Evolutionary conservation across 2,113 vertebrate species (phyloP), one percentile per base, ranked within the genome.

Genomic region (Sakesphorus luctuosus): DNA sequence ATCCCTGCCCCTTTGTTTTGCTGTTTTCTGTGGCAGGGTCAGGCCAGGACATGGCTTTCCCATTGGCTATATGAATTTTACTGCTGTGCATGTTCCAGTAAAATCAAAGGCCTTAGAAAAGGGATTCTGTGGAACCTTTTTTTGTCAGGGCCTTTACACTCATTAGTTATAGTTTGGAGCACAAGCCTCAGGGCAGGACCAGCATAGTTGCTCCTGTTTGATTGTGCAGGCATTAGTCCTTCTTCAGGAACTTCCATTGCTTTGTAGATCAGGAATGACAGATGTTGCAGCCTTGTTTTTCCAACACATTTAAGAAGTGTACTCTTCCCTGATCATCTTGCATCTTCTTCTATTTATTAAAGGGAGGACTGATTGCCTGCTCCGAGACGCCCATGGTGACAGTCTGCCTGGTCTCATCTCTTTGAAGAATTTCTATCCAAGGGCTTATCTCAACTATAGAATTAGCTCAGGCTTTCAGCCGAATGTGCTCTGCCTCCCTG

Each of bases 81-180:
- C 69, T 79, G 58, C 90, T 74, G 23, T 93, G 59, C 35, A 69
- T 38, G 73, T 95, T 94, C 95, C 91, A 94, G 90, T 55, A 93
- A 86, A 91, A 92, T 83, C 75, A 94, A 84, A 91, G 69, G 78
- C 91, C 83, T 84, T 83, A 90, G 86, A 89, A 95, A 95, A 93
- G 49, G 50, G 72, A 76, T 91, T 94, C 76, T 91, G 67, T 78
- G 71, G 56, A 83, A 94, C 80, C 18, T 40, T 72, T 92, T 93
- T 90, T 76, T 87, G 80, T 87, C 72, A 58, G 72, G 55, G 74
- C 61, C 87, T 94, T 81, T 78, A 47, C 62, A 75, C 47, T 80
- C 84, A 61, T 87, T 88, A 94, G 89, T 55, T 74, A 55, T 33
- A 52, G 61, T 81, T 93, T 94, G 25, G n/a, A 93, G 72, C 90